Evolutionary conservation across 2,888 invertebrate genomes (phyloP).

Genomic region (Nysson spinosus): DNA sequence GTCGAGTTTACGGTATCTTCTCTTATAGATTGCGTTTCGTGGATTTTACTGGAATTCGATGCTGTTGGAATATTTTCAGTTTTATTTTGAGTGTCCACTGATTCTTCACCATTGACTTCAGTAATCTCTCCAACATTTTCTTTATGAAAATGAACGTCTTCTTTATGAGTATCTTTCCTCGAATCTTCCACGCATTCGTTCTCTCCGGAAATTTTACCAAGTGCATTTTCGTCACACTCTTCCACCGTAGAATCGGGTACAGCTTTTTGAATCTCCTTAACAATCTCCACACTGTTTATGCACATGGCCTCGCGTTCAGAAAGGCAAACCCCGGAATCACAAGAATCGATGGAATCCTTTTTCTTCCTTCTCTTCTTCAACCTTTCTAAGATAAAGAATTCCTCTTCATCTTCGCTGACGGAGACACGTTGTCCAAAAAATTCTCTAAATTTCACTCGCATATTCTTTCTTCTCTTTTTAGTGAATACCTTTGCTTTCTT

Average conservation of each 20-base stretch:
- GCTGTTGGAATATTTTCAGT: neutral
- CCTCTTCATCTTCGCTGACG: constrained; percentile 40
- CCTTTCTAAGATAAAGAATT: constrained; percentile 9
- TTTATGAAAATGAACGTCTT: too few species aligned
- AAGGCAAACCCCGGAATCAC: constrained; percentile 17
- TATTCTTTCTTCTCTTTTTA: neutral
- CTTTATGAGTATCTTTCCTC: too few species aligned
- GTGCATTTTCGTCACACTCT: constrained; percentile 6
- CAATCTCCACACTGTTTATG: neutral
- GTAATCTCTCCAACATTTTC: too few species aligned
- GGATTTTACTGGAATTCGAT: too few species aligned
- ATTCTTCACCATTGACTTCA: too few species aligned
- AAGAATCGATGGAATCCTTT: constrained; percentile 23
- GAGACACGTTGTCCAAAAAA: constrained; percentile 16
- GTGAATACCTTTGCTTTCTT: neutral
- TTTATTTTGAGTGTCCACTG: too few species aligned
- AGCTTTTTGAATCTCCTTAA: constrained; percentile 5
- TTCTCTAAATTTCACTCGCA: constrained; percentile 12
- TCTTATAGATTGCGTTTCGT: neutral
- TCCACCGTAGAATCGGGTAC: constrained; percentile 13
- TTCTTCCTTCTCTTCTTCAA: constrained; percentile 16
- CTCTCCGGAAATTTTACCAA: neutral
- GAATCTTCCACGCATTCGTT: neutral
- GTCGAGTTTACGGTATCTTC: neutral
- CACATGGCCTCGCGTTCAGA: neutral